phyloP scores from a whole-genome alignment of 2,113 vertebrate genomes.

The Grammomys surdaster region DNA sequence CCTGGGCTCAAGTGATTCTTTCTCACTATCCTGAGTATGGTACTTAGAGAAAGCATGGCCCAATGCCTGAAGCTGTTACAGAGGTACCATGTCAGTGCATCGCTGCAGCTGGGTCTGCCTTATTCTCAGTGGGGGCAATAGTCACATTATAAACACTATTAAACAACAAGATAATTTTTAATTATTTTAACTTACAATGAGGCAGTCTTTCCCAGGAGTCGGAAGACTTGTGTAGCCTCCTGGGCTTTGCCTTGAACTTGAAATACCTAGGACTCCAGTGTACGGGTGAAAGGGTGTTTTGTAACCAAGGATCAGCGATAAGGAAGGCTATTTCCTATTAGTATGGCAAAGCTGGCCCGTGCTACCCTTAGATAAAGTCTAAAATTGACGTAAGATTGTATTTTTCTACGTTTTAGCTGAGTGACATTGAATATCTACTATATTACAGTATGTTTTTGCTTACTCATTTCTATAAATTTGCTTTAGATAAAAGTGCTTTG shows the following conservation, averaged over 20 bases:
- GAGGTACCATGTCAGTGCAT: fast-evolving
- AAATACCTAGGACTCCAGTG: neutral
- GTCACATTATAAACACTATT: neutral
- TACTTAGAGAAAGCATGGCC: neutral
- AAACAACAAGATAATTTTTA: neutral
- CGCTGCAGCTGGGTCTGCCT: too few species aligned
- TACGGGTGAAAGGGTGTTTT: neutral
- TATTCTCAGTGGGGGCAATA: neutral
- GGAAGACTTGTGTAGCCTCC: too few species aligned
- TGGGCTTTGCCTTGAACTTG: neutral
- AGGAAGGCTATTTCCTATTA: neutral
- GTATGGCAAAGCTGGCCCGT: neutral
- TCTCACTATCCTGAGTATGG: neutral
- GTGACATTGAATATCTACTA: neutral
- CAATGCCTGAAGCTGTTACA: neutral
- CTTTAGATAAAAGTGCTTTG: neutral
- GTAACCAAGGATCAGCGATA: neutral
- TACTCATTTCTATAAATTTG: neutral
- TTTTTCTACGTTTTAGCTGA: neutral
- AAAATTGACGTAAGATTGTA: neutral
- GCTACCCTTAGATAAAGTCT: neutral
- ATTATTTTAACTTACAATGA: neutral
- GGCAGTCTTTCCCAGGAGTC: neutral
- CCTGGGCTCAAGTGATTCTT: neutral
- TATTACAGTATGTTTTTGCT: neutral